Evolutionary conservation across 2,888 invertebrate species (phyloP).

Genomic region (Silvanus unidentatus): DNA sequence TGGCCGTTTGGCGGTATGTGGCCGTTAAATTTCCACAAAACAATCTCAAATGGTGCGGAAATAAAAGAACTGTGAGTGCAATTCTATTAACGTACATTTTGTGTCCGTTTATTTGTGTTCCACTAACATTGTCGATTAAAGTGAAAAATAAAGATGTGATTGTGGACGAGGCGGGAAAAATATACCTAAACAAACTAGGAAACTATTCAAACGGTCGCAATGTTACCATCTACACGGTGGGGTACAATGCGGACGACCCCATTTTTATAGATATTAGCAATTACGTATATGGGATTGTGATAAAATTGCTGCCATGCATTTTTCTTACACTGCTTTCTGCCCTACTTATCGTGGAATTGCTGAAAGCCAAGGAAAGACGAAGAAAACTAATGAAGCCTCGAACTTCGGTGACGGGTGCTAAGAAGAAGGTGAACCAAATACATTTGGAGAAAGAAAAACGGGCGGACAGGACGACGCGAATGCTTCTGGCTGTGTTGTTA

Average conservation of each 20-base stretch:
- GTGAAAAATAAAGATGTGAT: neutral
- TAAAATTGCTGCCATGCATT: slow-evolving; percentile 86
- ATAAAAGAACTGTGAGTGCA: slow-evolving; percentile 67
- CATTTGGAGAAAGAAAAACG: slow-evolving; percentile 53
- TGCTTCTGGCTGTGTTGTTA: slow-evolving; percentile 79
- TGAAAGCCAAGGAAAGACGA: slow-evolving; percentile 70
- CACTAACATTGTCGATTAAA: slow-evolving; percentile 72
- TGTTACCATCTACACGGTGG: slow-evolving; percentile 20
- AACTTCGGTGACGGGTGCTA: slow-evolving; percentile 23
- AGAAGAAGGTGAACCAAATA: slow-evolving; percentile 31
- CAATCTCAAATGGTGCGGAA: slow-evolving; percentile 77
- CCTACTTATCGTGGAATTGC: slow-evolving; percentile 68
- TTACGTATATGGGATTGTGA: slow-evolving; percentile 86
- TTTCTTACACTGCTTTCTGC: slow-evolving; percentile 76
- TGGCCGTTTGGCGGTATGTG: slow-evolving; percentile 89
- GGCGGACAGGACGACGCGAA: slow-evolving; percentile 80
- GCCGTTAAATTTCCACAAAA: slow-evolving; percentile 76
- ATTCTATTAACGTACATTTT: slow-evolving; percentile 74
- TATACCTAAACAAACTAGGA: neutral
- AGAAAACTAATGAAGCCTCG: slow-evolving; percentile 52
- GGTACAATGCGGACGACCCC: slow-evolving; percentile 19
- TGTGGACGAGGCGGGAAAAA: neutral
- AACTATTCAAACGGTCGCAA: slow-evolving; percentile 13
- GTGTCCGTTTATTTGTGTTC: slow-evolving; percentile 78
- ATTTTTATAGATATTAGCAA: slow-evolving; percentile 38